Evolutionary conservation across 2,113 vertebrate genomes (phyloP).

Genomic region (Notothenia rossii): DNA sequence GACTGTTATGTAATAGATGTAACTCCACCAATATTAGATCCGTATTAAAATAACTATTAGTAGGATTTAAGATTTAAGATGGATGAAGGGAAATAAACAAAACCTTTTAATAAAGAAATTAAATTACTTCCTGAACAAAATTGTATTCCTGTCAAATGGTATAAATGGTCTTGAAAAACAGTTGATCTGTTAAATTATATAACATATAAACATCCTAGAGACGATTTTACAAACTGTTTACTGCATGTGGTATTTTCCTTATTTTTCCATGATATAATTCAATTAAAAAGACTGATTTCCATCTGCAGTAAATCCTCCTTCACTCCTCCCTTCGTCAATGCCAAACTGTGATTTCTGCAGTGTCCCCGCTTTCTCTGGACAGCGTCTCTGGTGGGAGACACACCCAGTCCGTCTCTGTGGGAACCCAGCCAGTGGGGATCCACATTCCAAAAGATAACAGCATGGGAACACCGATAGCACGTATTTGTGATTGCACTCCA

Average conservation of each 20-base stretch:
- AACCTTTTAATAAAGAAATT: no score
- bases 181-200: background rate
- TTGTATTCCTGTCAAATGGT: background rate
- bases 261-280: background rate
- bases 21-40: background rate
- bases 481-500: slow-evolving; percentile 60
- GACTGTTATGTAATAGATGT: background rate
- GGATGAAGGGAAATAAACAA: no score
- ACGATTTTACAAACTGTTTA: background rate
- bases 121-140: no score
- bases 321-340: slow-evolving; percentile 24
- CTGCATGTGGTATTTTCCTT: background rate
- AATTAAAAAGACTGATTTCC: background rate
- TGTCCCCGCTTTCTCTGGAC: slow-evolving; percentile 46
- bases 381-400: slow-evolving; percentile 60
- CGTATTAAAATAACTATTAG: no score
- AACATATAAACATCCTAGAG: background rate
- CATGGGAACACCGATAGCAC: slow-evolving; percentile 57
- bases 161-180: background rate
- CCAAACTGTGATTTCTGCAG: slow-evolving; percentile 45
- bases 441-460: slow-evolving; percentile 76
- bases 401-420: slow-evolving; percentile 57
- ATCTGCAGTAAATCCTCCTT: background rate
- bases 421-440: slow-evolving; percentile 44
- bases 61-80: no score